Base-by-base conservation (phyloP, 2,113 vertebrate genomes). In the Nesogale talazaci region DNA sequence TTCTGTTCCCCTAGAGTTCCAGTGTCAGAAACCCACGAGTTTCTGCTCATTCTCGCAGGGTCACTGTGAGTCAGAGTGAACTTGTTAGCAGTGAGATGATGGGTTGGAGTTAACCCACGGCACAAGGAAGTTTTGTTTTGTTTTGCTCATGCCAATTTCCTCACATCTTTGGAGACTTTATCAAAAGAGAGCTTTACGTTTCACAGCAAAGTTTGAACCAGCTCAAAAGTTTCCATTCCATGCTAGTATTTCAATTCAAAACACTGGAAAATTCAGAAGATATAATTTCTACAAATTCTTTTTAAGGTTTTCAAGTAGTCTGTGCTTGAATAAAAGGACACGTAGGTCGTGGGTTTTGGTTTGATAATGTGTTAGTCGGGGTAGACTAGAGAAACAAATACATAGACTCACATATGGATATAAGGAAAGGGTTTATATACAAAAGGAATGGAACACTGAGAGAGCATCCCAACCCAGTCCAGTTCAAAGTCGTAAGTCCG, bases 201-300 rank as follows among this genome's bases (percentile, higher is more conserved):
- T 88, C 46, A 65, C 34, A 0, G 23, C 34, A 29, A 91, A 76
- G 36, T 81, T 74, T 94, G 42, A 67, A 16, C 14, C 20, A 88
- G 36, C 89, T 46, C n/a, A n/a, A n/a, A n/a, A n/a, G 59, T 75
- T 94, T 90, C 59, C 23, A 83, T 74, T 79, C 2, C 46, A 42
- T 42, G 14, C 78, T 90, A 63, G 25, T 69, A 81, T 92, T 79
- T 88, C 77, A 72, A 42, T 42, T 16, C 42, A 42, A 70, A 91
- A 79, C n/a, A 83, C 11, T 72, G 90, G 42, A 40, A 88, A 79
- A 69, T 70, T 84, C 31, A 40, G 36, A 42, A 75, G 65, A 20
- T n/a, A n/a, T n/a, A n/a, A n/a, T 80, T 92, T 92, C 22, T 88
- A 83, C 31, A 72, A 63, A 86, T 90, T 90, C 56, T 94, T 84